phyloP scores from a whole-genome alignment of 2,888 invertebrate species.

The Incurvaria masculella region DNA sequence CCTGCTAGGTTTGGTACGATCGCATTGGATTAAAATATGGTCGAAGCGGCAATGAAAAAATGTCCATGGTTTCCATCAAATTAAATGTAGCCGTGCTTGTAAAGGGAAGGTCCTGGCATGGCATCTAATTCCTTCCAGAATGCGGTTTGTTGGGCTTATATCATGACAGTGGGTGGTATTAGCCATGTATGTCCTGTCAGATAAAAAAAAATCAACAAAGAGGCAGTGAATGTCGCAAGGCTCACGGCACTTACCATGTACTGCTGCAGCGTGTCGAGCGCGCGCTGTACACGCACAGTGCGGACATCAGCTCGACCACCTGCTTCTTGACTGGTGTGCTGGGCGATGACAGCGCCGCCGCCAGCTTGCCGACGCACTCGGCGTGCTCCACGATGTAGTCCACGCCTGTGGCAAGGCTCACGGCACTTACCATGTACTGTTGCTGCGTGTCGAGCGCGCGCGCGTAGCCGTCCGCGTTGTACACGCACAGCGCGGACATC shows the following conservation, averaged over 20 bases:
- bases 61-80: no score
- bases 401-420: slow-evolving; percentile 80
- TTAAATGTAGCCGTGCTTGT: no score
- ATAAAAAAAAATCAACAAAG: no score
- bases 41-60: no score
- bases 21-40: no score
- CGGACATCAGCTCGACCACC: slow-evolving; percentile 93
- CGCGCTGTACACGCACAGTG: slow-evolving; percentile 90
- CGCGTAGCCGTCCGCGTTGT: slow-evolving; percentile 86
- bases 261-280: slow-evolving; percentile 86
- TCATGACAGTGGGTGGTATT: no score
- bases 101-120: no score
- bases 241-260: slow-evolving; percentile 85
- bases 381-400: slow-evolving; percentile 94
- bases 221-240: not conserved
- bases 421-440: slow-evolving; percentile 92
- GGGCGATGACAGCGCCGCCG: slow-evolving; percentile 88
- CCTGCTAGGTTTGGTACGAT: no score
- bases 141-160: no score
- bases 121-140: no score
- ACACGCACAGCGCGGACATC: slow-evolving; percentile 90
- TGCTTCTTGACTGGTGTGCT: slow-evolving; percentile 93
- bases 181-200: no score
- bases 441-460: slow-evolving; percentile 88
- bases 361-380: slow-evolving; percentile 87